Base-by-base conservation (phyloP, 2,888 invertebrate species). In the Dolichomitus sp. region DNA sequence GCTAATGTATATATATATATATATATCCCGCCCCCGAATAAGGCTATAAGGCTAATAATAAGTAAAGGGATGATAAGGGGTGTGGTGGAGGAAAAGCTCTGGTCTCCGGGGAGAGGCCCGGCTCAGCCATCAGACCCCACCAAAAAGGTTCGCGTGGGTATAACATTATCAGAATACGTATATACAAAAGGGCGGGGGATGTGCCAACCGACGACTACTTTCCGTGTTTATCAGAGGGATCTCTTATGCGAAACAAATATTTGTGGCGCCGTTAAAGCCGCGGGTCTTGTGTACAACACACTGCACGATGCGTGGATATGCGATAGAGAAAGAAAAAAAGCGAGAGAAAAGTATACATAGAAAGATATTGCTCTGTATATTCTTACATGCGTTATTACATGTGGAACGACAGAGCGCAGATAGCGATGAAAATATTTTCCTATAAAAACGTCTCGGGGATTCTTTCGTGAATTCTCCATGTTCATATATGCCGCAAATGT, bases 241-340 rank as follows among this genome's bases (percentile, higher is more conserved):
- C 57, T 66, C 57, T 65, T 78, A 74, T 70, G 78, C 65, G 78
- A 70, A 82, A 82, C 81, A 78, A 82, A 82, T 82, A 82, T 78
- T 78, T 78, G 81, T 74, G 74, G 78, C 69, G 50, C 78, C 70
- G 74, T 82, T 78, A 78, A 65, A 78, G 57, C 78, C 48, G 69
- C 50, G 74, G 61, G 57, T 69, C 11, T 59, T 33, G 19, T 48
- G 66, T 40, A 37, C 48, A 50, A 61, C 73, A 30, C 45, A 23
- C 5, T 75, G 48, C 54, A 45, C 54, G 68, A 40, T 23, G 48
- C 33, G 30, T 27, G 54, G 45, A 27, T 17, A 7, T 37, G 27
- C 30, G 11, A 17, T 19, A 17, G 14, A 19, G n/a, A 63, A n/a
- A 40, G 1, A 59, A 23, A 50, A 2, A 42, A 27, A 42, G 27